Percentiles rank a stretch among this genome's conserved stretches.
phyloP scores from a whole-genome alignment of 2,113 vertebrate species.

The Dromaius novaehollandiae region DNA sequence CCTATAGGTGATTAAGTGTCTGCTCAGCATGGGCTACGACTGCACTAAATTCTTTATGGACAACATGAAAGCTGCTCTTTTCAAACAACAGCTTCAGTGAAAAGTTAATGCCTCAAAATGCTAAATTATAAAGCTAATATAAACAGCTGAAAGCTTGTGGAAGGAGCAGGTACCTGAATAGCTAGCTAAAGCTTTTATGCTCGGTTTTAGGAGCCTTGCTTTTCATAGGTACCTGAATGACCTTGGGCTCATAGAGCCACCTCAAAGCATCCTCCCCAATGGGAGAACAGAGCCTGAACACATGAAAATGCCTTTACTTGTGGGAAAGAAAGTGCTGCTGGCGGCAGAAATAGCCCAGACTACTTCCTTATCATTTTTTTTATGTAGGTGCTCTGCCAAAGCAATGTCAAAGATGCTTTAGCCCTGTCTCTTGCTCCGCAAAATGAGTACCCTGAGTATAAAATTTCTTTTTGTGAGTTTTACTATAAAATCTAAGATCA shows the following conservation, averaged over 20 bases:
- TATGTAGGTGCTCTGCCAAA: not conserved
- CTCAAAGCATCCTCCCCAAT: not conserved
- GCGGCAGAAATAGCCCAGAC: constrained; percentile 1
- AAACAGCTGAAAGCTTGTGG: constrained; percentile 51
- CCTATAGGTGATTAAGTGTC: constrained; percentile 58
- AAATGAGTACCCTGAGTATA: not conserved
- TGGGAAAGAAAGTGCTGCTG: not conserved
- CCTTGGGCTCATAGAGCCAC: not conserved
- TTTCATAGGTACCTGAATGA: not conserved
- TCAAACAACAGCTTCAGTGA: constrained; percentile 29
- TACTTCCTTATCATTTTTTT: not conserved
- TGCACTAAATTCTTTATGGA: constrained; percentile 57
- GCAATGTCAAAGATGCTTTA: constrained; percentile 15
- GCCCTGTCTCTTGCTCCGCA: not conserved
- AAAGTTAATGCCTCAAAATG: constrained; percentile 49
- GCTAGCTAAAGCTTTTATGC: not conserved
- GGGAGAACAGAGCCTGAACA: not conserved
- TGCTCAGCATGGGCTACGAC: constrained; percentile 58
- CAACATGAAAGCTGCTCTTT: constrained; percentile 51
- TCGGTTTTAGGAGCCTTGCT: constrained; percentile 6
- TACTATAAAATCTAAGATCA: not conserved
- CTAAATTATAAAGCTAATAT: constrained; percentile 56
- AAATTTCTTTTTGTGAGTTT: constrained; percentile 32
- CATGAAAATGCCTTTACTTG: constrained; percentile 17
- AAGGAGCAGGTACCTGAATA: not conserved